Evolutionary conservation across 2,888 invertebrate genomes (phyloP).

Genomic region (Catocala sponsa): DNA sequence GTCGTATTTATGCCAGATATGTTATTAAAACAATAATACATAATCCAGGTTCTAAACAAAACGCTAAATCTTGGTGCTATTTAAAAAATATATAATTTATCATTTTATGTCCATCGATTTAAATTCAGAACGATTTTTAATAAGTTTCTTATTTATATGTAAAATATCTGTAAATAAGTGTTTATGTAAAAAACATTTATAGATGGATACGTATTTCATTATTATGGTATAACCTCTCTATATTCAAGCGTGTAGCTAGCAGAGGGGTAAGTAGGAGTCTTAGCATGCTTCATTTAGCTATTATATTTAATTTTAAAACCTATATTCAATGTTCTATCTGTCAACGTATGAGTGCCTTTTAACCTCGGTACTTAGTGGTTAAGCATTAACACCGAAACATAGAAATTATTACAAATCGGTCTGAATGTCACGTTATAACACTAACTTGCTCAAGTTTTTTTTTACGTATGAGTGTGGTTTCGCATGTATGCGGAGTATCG

Average conservation of each 20-base stretch:
- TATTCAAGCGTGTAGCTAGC: neutral
- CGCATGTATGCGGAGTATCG: constrained; percentile 20
- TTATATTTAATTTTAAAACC: too few relatives aligned
- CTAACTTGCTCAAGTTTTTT: constrained; percentile 51
- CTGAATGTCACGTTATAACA: constrained; percentile 17
- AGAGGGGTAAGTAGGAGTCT: too few relatives aligned
- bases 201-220: neutral
- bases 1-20: neutral
- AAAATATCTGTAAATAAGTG: neutral
- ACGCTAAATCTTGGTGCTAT: constrained; percentile 42
- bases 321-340: too few relatives aligned
- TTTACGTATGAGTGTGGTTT: constrained; percentile 40
- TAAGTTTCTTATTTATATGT: constrained; percentile 12
- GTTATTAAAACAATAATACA: neutral
- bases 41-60: constrained; percentile 1
- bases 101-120: constrained; percentile 32
- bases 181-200: constrained; percentile 1
- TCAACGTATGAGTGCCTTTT: neutral
- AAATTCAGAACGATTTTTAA: constrained; percentile 34
- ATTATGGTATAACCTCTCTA: too few relatives aligned
- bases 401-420: constrained; percentile 33
- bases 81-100: constrained; percentile 13
- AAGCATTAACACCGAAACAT: neutral
- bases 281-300: too few relatives aligned
- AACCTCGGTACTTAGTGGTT: neutral